These are phyloP conservation scores for Erethizon dorsatum DNA, from an alignment of 2,797 vertebrate genomes.

Conservation along the genomic window DNA sequence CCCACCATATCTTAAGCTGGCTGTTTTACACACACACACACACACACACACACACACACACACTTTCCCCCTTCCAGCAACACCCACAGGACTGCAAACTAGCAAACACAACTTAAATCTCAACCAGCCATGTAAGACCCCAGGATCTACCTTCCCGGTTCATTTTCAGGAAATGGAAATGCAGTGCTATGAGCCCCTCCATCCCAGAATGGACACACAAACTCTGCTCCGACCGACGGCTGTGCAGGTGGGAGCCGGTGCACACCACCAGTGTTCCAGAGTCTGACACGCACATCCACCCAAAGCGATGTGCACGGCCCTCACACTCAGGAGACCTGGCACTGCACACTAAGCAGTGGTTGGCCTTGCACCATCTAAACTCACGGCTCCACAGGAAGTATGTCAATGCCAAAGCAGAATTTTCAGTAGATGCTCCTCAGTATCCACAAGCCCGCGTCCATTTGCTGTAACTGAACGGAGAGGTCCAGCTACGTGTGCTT, in stretches of 20 bases:
- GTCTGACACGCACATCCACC: background rate
- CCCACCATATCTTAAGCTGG: background rate
- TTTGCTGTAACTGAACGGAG: background rate
- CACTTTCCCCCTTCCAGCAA: background rate
- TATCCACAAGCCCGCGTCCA: background rate
- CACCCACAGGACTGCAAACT: slow-evolving; percentile 30
- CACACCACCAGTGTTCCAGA: background rate
- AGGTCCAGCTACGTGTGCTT: background rate
- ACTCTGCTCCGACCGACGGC: background rate
- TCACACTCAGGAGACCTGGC: background rate
- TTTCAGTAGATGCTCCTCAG: background rate
- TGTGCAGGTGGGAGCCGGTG: background rate
- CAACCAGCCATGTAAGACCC: background rate
- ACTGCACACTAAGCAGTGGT: background rate
- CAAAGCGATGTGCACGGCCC: background rate
- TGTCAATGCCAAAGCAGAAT: background rate
- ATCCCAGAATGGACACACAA: background rate
- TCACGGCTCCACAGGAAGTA: background rate
- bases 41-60: background rate
- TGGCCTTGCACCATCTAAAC: background rate
- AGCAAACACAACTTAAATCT: background rate
- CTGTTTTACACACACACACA: background rate
- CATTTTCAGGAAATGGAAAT: slow-evolving; percentile 9
- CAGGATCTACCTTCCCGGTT: background rate
- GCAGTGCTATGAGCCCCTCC: background rate